Evolutionary conservation across 2,113 vertebrate species (phyloP).

Genomic region (Neolamprologus ventralis): DNA sequence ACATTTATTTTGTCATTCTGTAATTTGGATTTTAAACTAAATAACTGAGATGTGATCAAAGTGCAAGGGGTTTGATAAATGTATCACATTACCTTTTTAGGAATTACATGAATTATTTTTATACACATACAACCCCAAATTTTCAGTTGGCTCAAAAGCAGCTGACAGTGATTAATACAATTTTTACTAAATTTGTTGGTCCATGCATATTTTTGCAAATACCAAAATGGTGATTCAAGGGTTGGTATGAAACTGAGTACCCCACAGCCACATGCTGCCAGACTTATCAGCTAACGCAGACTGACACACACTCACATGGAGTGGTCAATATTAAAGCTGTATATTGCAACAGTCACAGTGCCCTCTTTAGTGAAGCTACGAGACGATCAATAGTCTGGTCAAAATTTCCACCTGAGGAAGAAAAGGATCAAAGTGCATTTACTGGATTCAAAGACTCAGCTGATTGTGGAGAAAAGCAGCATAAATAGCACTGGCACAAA

Average conservation of each 20-base stretch:
- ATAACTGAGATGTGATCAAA: neutral
- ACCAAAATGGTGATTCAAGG: neutral
- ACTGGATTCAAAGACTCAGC: neutral
- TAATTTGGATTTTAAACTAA: neutral
- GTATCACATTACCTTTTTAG: neutral
- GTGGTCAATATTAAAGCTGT: neutral
- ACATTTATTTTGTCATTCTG: neutral
- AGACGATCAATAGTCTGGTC: conserved; percentile 7
- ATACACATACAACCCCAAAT: too few species aligned
- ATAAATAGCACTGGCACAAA: neutral
- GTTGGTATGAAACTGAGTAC: neutral
- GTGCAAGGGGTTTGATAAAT: neutral
- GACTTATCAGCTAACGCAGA: neutral
- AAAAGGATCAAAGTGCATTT: neutral
- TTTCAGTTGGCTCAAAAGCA: neutral
- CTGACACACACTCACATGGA: neutral
- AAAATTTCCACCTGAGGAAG: neutral
- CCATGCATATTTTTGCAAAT: neutral
- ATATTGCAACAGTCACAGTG: neutral
- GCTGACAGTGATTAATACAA: neutral
- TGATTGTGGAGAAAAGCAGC: neutral
- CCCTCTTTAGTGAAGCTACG: neutral
- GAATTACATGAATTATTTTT: neutral
- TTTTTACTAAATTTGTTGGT: neutral
- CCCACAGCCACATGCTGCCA: neutral